Percentiles rank a stretch among this genome's conserved stretches.
Conservation (phyloP, 2,888 invertebrate species). For the Stenichneumon culpator region DNA sequence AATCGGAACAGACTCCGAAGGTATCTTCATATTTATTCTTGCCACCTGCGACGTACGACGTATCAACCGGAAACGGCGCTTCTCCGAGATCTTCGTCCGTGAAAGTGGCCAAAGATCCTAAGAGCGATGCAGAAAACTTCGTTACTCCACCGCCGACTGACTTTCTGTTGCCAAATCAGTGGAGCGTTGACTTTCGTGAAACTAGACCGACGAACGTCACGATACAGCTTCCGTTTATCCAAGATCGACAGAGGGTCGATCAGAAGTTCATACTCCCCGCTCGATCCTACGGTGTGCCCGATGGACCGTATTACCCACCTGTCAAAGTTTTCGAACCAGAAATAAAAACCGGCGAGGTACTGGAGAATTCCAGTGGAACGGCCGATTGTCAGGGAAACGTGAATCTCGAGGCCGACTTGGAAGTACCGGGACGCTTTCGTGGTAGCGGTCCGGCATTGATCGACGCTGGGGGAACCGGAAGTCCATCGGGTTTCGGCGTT, state of each 20-base stretch:
- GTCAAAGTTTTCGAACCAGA: constrained; percentile 15
- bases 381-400: constrained; percentile 43
- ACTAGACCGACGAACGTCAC: neutral
- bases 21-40: constrained; percentile 68
- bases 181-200: constrained; percentile 34
- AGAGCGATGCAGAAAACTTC: constrained; percentile 16
- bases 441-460: constrained; percentile 14
- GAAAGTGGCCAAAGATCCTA: constrained; percentile 9
- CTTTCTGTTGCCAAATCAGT: constrained; percentile 41
- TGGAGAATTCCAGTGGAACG: constrained; percentile 38
- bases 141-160: constrained; percentile 45
- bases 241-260: constrained; percentile 26
- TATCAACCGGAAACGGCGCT: neutral
- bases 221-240: neutral
- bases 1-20: constrained; percentile 32
- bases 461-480: constrained; percentile 33
- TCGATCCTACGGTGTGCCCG: constrained; percentile 66
- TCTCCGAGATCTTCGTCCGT: constrained; percentile 1
- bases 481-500: neutral
- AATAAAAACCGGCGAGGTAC: constrained; percentile 63
- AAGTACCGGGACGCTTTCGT: constrained; percentile 43
- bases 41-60: constrained; percentile 39
- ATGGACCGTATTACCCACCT: constrained; percentile 32
- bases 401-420: constrained; percentile 55
- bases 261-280: constrained; percentile 55